These are phyloP conservation scores for Drosophila navojoa DNA, from an alignment of 1,140 invertebrate genomes.

Conservation along the genomic window DNA sequence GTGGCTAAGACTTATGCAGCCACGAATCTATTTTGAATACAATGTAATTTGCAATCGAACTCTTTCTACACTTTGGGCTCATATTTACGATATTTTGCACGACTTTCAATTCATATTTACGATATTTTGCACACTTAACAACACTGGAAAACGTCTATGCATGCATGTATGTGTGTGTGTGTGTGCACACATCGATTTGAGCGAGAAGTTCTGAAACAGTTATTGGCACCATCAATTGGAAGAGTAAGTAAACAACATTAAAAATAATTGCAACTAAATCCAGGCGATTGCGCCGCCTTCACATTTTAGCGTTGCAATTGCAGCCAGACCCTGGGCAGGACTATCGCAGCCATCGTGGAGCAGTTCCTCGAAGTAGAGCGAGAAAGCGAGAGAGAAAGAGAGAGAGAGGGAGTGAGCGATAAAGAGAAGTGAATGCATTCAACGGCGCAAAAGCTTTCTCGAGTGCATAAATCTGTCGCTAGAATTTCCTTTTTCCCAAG, in stretches of 20 bases:
- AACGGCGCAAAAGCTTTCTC: conserved; percentile 73
- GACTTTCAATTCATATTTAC: conserved; percentile 4
- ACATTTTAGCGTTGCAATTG: conserved; percentile 73
- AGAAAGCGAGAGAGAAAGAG: conserved; percentile 2
- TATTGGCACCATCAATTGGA: conserved; percentile 81
- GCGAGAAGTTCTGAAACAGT: conserved; percentile 74
- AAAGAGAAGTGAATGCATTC: conserved; percentile 39
- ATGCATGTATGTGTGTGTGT: too few species aligned
- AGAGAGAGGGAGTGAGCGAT: background rate
- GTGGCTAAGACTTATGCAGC: too few species aligned
- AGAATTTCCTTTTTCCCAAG: conserved; percentile 73
- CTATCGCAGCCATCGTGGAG: conserved; percentile 5
- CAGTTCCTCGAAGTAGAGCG: background rate
- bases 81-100: background rate
- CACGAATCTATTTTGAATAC: conserved; percentile 1
- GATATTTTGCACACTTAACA: conserved; percentile 28
- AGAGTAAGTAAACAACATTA: conserved; percentile 83
- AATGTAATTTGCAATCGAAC: background rate
- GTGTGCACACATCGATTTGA: conserved; percentile 54
- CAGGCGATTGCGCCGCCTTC: conserved; percentile 77
- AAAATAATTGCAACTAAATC: conserved; percentile 83
- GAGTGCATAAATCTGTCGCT: conserved; percentile 76
- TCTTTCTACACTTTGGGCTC: background rate
- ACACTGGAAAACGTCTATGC: conserved; percentile 25
- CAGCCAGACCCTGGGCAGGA: conserved; percentile 30